These are phyloP conservation scores for Platycnemis pennipes DNA, from an alignment of 2,888 invertebrate genomes.

Conservation along the genomic window DNA sequence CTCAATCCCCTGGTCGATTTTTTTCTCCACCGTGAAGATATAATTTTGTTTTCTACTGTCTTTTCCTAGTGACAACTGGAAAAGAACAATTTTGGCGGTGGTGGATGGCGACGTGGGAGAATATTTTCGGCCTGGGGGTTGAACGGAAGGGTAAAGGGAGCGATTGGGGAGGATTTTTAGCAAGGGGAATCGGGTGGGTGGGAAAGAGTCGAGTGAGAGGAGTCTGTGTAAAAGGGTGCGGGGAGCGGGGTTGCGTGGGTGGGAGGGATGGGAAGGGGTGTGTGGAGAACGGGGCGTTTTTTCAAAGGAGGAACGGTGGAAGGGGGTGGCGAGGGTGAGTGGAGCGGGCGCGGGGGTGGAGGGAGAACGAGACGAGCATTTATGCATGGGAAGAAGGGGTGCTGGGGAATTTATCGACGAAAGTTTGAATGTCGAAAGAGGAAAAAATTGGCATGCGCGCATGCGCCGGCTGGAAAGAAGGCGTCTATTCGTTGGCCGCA, in stretches of 20 bases:
- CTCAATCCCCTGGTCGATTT: neutral
- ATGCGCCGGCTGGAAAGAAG: conserved; percentile 57
- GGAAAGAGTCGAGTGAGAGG: conserved; percentile 45
- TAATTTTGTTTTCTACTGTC: neutral
- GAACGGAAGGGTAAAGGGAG: neutral
- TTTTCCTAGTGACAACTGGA: neutral
- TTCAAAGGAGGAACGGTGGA: neutral
- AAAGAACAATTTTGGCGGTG: neutral
- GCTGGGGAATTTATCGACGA: conserved; percentile 63
- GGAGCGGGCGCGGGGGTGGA: neutral
- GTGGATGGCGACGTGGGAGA: neutral
- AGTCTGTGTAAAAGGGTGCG: neutral
- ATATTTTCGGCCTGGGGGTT: neutral
- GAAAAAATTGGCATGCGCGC: conserved; percentile 40
- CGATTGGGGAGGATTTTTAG: neutral
- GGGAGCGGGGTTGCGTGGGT: neutral
- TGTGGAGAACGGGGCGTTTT: neutral
- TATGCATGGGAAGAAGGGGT: conserved; percentile 40
- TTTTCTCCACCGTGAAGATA: neutral
- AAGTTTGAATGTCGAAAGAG: conserved; percentile 60
- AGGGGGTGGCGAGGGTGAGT: neutral
- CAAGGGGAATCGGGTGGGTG: neutral
- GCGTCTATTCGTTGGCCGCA: conserved; percentile 50
- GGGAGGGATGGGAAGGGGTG: neutral
- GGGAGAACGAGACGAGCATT: neutral